These are phyloP conservation scores for Micromesistius poutassou DNA, from an alignment of 2,797 vertebrate species.

Conservation along the genomic window DNA sequence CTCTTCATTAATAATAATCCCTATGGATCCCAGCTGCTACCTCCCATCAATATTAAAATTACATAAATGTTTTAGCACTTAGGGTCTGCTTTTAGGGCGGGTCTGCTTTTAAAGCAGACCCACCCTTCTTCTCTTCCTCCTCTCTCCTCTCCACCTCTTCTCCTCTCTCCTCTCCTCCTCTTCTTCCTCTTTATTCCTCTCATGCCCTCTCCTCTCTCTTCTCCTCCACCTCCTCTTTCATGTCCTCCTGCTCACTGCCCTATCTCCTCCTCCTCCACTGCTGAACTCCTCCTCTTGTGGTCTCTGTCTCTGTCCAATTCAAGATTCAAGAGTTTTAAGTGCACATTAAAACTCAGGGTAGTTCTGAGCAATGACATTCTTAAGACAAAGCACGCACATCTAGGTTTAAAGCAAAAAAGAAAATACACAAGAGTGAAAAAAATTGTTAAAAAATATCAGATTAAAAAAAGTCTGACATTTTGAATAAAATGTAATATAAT, in stretches of 20 bases:
- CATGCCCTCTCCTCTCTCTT: not conserved
- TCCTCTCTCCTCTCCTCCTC: not conserved
- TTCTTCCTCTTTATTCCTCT: constrained; percentile 22
- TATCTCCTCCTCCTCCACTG: not conserved
- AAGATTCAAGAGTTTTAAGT: not conserved
- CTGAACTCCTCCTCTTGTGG: not conserved
- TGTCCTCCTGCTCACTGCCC: not conserved
- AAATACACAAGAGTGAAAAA: too few relatives aligned
- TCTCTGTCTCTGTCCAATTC: not conserved
- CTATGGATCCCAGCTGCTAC: constrained; percentile 14
- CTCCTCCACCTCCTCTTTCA: not conserved
- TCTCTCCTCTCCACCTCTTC: not conserved
- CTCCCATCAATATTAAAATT: constrained; percentile 29
- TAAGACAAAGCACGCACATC: too few relatives aligned
- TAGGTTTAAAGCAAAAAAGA: too few relatives aligned
- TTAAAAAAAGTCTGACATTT: not conserved
- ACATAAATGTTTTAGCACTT: constrained; percentile 33
- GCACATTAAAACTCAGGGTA: too few relatives aligned
- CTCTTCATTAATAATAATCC: constrained; percentile 11
- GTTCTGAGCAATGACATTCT: too few relatives aligned
- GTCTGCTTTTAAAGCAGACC: not conserved
- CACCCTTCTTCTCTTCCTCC: not conserved
- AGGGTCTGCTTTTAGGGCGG: not conserved
- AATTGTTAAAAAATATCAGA: too few relatives aligned
- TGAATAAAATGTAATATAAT: not conserved